Base-by-base conservation (phyloP, 2,113 vertebrate genomes). In the Oreamnos americanus region DNA sequence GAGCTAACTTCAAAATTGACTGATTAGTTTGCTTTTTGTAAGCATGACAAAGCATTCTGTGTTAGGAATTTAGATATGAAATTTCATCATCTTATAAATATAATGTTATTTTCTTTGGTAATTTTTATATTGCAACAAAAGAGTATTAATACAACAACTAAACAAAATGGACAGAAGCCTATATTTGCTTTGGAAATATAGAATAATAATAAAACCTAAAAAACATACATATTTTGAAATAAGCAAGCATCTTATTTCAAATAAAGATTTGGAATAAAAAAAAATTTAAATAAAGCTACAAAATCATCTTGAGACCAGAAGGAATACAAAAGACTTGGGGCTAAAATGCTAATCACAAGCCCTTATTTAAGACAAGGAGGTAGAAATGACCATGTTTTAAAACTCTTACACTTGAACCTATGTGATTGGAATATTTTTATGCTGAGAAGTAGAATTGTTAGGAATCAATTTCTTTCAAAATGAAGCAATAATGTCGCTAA, bases 401-500 rank as follows among this genome's bases (percentile, higher is more conserved):
- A 93, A 36, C 17, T 64, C 28, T 17, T 96, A 21, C 17, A 95
- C 51, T 84, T 55, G 25, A 93, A 45, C 7, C 36, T 43, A 14
- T 95, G n/a, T 79, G 88, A 96, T 39, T 87, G 45, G 47, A 57
- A 33, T 58, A 85, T 51, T 97, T 96, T 93, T 85, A 81, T 91
- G 39, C 28, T 47, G 87, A n/a, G 45, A 97, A 84, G 21, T 51
- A 97, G 49, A 92, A 47, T 96, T 98, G 55, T 71, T 98, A 74
- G 13, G 36, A 74, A 88, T 74, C 95, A 94, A 5, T 85, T 96
- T 7, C 53, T 87, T 98, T 94, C 36, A 96, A 94, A 98, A 89
- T 81, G 78, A 98, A 97, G 36, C 28, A 93, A 95, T 82, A 87
- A 97, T 47, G 1, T 5, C 36, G 78, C 58, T 95, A 92, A 98